Percentiles rank a stretch among this genome's conserved stretches.
Evolutionary conservation across 2,113 vertebrate genomes (phyloP).

Genomic region (Typhlomys cinereus): DNA sequence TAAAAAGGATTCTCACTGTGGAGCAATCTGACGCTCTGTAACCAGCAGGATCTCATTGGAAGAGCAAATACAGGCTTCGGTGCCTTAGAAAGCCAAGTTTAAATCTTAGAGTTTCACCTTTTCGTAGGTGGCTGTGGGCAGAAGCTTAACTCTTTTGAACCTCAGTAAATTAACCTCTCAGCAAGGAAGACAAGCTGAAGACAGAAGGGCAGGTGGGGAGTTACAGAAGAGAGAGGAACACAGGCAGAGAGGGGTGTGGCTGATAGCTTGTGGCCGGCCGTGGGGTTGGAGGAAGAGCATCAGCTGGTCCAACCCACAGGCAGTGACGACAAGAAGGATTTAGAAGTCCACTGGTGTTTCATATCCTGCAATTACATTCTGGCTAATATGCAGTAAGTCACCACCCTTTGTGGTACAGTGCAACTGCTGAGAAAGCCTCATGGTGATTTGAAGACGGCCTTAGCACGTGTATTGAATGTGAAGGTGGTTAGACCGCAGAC

Average conservation of each 20-base stretch:
- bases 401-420: neutral
- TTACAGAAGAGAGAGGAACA: neutral
- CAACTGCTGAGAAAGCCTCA: neutral
- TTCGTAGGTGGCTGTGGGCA: conserved; percentile 8
- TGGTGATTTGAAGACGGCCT: neutral
- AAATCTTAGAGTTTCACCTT: conserved; percentile 47
- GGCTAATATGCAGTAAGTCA: neutral
- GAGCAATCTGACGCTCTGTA: conserved; percentile 34
- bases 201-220: neutral
- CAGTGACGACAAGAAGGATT: neutral
- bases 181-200: conserved; percentile 33
- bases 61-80: conserved; percentile 60
- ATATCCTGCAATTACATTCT: neutral
- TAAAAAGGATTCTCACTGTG: conserved; percentile 44
- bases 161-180: conserved; percentile 65
- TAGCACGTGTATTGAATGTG: neutral
- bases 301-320: neutral
- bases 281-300: neutral
- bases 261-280: neutral
- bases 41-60: conserved; percentile 41
- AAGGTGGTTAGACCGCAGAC: neutral
- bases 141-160: conserved; percentile 52
- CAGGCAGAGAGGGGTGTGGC: neutral
- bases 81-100: conserved; percentile 49
- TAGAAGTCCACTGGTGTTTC: neutral